Conservation (phyloP, 2,888 invertebrate species). For the Malacosoma neustria region DNA sequence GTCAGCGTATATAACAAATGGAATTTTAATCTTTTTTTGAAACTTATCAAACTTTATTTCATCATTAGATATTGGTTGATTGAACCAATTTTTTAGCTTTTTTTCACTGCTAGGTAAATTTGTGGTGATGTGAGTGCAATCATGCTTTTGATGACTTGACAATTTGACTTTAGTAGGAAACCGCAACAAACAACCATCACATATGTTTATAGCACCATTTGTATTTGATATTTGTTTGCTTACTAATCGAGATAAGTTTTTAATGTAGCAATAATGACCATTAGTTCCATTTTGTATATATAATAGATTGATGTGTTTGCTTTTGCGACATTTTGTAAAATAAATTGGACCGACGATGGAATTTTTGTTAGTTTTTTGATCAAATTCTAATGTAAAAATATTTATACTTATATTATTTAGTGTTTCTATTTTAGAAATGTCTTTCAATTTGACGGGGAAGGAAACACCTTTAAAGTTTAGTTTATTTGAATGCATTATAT, state of each 20-base stretch:
- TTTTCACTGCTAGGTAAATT: slow-evolving; percentile 4
- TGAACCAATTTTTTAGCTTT: slow-evolving; percentile 1
- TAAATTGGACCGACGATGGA: no score
- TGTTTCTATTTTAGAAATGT: no score
- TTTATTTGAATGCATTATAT: no score
- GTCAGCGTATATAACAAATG: slow-evolving; percentile 4
- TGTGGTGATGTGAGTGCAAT: slow-evolving; percentile 4
- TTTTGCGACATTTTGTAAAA: no score
- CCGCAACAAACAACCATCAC: slow-evolving; percentile 5
- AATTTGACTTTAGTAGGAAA: slow-evolving; percentile 4
- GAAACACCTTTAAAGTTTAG: no score
- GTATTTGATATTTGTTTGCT: slow-evolving; percentile 4
- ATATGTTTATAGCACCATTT: slow-evolving; percentile 4
- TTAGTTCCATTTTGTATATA: no score
- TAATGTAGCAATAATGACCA: no score
- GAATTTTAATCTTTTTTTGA: slow-evolving; percentile 5
- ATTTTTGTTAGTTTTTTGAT: no score
- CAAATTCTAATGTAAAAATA: no score
- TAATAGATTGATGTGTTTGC: no score
- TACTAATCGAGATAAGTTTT: slow-evolving; percentile 5
- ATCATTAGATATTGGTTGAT: slow-evolving; percentile 1
- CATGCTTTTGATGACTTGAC: slow-evolving; percentile 4
- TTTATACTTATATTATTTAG: no score
- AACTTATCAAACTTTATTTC: slow-evolving; percentile 3
- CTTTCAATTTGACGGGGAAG: no score